phyloP scores from a whole-genome alignment of 1,140 invertebrate species.

The Drosophila paulistorum region DNA sequence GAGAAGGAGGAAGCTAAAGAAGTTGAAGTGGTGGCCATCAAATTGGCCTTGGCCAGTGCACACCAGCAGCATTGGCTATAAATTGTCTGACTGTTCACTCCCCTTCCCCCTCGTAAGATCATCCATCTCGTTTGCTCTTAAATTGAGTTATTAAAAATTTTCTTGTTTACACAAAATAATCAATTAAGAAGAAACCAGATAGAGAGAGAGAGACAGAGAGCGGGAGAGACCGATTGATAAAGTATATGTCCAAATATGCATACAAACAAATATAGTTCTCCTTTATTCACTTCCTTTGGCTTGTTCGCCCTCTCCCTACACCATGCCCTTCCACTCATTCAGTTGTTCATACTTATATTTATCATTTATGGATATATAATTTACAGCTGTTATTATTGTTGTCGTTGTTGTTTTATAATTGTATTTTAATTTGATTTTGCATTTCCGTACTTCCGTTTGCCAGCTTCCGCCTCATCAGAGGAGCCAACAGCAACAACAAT shows the following conservation, averaged over 20 bases:
- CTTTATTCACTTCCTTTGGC: not conserved
- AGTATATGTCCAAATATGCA: conserved; percentile 17
- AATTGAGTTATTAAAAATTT: conserved; percentile 74
- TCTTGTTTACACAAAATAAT: conserved; percentile 63
- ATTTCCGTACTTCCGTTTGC: conserved; percentile 35
- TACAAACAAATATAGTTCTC: conserved; percentile 17
- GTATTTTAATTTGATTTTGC: conserved; percentile 14
- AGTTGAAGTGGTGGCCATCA: conserved; percentile 28
- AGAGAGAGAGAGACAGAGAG: not conserved
- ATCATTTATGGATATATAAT: conserved; percentile 16
- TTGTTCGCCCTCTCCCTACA: not conserved
- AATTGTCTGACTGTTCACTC: not conserved
- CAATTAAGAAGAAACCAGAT: conserved; percentile 18
- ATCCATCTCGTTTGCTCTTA: conserved; percentile 34
- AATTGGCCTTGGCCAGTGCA: conserved; percentile 32
- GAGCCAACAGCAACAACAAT: too few relatives aligned
- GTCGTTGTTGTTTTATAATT: conserved; percentile 27
- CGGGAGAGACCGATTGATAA: not conserved
- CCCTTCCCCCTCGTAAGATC: not conserved
- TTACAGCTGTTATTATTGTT: conserved; percentile 48
- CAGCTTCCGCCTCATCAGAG: conserved; percentile 42
- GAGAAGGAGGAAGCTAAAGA: not conserved
- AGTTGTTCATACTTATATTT: not conserved
- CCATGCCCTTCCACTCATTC: not conserved
- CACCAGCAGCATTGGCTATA: not conserved